Evolutionary conservation across 2,113 vertebrate species (phyloP).

Genomic region (Spilogale gracilis): DNA sequence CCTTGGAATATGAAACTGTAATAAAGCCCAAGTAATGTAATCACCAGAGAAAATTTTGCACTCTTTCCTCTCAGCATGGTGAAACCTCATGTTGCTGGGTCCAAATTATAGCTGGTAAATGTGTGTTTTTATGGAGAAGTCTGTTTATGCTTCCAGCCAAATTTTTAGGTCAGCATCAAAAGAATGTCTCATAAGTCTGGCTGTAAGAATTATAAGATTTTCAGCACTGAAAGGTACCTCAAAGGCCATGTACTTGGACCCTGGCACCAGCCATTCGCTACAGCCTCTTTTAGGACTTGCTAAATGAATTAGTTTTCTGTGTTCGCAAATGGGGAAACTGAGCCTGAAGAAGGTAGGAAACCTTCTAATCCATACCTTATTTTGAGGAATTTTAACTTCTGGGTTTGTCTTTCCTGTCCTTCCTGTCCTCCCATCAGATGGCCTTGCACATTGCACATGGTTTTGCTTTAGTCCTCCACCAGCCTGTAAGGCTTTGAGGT

Average conservation of each 20-base stretch:
- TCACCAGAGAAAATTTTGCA: background rate
- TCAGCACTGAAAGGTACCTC: background rate
- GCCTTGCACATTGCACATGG: background rate
- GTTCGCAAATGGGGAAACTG: background rate
- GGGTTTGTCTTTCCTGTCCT: background rate
- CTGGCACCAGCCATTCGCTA: background rate
- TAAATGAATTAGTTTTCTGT: background rate
- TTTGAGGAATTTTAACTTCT: background rate
- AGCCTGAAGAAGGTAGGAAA: background rate
- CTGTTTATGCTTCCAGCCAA: conserved; percentile 76
- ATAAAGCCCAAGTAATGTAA: background rate
- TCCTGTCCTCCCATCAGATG: background rate
- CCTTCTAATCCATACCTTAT: background rate
- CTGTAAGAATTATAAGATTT: conserved; percentile 49
- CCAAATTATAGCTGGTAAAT: conserved; percentile 66
- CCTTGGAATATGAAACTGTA: background rate
- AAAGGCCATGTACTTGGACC: background rate
- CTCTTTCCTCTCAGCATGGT: conserved; percentile 49
- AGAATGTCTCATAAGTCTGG: conserved; percentile 44
- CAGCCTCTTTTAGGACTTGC: background rate
- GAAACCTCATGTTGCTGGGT: conserved; percentile 69
- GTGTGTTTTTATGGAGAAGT: conserved; percentile 76
- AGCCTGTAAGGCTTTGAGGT: background rate
- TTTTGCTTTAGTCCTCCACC: background rate
- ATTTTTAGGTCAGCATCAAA: conserved; percentile 72